Base-by-base conservation (phyloP, 1,140 invertebrate species). In the Panagrolaimus sp. region DNA sequence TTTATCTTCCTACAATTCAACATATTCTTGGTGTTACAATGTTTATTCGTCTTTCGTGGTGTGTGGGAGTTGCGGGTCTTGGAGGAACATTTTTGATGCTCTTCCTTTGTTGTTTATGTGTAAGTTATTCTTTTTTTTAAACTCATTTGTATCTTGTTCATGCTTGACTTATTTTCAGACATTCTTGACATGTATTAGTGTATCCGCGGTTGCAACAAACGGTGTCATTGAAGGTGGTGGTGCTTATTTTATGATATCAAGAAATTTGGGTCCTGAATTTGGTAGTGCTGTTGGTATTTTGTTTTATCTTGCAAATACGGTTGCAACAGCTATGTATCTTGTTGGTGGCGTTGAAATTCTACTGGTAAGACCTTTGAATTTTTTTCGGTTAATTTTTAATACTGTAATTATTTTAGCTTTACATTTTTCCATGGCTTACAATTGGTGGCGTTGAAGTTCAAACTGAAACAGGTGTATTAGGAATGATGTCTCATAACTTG, bases 141-240 rank as follows among this genome's bases (percentile, higher is more conserved):
- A 38, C 8, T 6, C 26, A 24, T 15, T 47, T 68, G 26, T 63
- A 43, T 44, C 12, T n/a, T n/a, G n/a, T n/a, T n/a, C n/a, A n/a
- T n/a, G n/a, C n/a, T n/a, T n/a, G n/a, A n/a, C 28, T 65, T 44
- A 44, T 67, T 84, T 84, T 46, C 80, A 96, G 93, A 98, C 95
- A 5, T 93, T 97, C 89, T 85, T 97, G 63, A 98, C 96, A 21
- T 92, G 94, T 45, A 97, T 98, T 81, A 98, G 94, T 43, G 94
- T 98, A 91, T 96, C 93, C 80, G 96, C 96, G 38, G 98, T 99
- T 76, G 96, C 96, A 47, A 99, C 96, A 4, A 99, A 99, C 85
- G 96, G 96, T 26, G 94, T 97, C 65, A 94, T 99, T 43, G 82
- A 82, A 68, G 74, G 78, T 2, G 96, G 96, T 47, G 96, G 96